These are phyloP conservation scores for Tachycineta bicolor DNA, from an alignment of 2,113 vertebrate species.

Conservation along the genomic window DNA sequence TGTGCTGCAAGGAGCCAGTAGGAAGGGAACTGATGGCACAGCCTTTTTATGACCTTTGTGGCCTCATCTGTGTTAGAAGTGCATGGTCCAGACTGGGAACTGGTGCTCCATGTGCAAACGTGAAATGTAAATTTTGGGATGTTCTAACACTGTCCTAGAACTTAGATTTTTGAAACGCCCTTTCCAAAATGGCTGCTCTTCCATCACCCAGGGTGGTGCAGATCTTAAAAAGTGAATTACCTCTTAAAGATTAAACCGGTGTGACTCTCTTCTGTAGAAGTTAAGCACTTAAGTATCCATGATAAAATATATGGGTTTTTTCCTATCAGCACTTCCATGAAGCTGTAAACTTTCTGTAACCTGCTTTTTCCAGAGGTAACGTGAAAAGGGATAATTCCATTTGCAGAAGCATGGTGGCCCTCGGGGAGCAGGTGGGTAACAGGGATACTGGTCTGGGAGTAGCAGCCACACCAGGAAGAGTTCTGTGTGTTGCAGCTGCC, in stretches of 20 bases:
- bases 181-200: not conserved
- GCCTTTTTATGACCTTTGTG: fast-evolving
- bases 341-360: not conserved
- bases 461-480: not conserved
- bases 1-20: not conserved
- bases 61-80: not conserved
- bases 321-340: not conserved
- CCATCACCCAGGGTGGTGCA: not conserved
- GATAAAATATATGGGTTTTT: not conserved
- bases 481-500: not conserved
- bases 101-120: fast-evolving
- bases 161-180: not conserved
- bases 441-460: not conserved
- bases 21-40: not conserved
- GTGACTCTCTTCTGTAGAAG: not conserved
- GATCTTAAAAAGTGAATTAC: not conserved
- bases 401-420: not conserved
- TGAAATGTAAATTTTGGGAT: not conserved
- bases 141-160: not conserved
- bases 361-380: not conserved
- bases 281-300: not conserved
- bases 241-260: not conserved
- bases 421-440: not conserved
- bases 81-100: not conserved
- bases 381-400: not conserved